Base-by-base conservation (phyloP, 2,797 vertebrate species). In the Malurus splendens region DNA sequence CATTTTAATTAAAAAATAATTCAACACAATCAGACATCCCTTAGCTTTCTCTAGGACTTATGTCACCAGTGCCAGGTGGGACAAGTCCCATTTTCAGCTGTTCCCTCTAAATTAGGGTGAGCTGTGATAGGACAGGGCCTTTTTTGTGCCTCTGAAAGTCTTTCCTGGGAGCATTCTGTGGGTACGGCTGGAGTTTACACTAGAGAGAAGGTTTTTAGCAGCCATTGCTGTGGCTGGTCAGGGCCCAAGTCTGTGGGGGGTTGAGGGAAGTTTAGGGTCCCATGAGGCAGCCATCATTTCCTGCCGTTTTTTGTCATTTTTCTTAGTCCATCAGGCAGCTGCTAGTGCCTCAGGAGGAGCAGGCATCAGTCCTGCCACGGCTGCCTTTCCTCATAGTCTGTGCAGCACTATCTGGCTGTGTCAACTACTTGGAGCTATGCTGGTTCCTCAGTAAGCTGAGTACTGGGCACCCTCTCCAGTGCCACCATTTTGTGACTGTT, bases 291-390 rank as follows among this genome's bases (percentile, higher is more conserved):
- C 13, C 0, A 0, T 30, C 15, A 6, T 68, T 68, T 68, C 7
- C 48, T 8, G 32, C 32, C 0, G 1, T 33, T 82, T 78, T 73
- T 42, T 3, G 1, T 44, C 20, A 2, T 78, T 84, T 92, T 56
- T 67, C 41, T 23, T 3, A 6, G 17, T 6, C 19, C 5, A 5
- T 20, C 4, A 6, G 14, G 24, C 3, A 18, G 73, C 20, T 10
- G 8, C 14, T 0, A 3, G 8, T 15, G 19, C 27, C 10, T 14
- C 61, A 45, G 65, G 10, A 22, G 10, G 12, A 61, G n/a, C 12
- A 30, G 33, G 9, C 0, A 0, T 12, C 1, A 1, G 7, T 15
- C 13, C 27, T 50, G 47, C 39, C 1, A 0, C 4, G 15, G 19
- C 11, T 44, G 24, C 25, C 12, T 66, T 25, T 12, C 33, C 20